Evolutionary conservation across 2,113 vertebrate species (phyloP).

Genomic region (Numida meleagris): DNA sequence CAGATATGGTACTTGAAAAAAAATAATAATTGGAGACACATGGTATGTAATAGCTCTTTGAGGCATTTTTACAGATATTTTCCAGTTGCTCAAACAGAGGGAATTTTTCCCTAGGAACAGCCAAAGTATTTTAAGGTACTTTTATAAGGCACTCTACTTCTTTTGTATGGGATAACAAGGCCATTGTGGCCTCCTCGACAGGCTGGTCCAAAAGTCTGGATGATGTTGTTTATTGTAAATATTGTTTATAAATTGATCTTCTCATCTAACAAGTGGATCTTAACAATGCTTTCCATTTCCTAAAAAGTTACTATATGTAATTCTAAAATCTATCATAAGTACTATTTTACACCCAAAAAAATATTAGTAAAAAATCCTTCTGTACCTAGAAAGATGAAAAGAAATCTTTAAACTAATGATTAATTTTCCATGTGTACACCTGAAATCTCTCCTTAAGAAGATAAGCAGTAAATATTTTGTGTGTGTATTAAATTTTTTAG

Average conservation of each 20-base stretch:
- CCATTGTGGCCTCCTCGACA: neutral
- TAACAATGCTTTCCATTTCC: neutral
- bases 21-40: neutral
- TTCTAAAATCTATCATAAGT: neutral
- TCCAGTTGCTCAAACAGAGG: neutral
- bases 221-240: neutral
- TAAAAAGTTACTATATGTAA: neutral
- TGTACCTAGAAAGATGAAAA: neutral
- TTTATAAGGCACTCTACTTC: neutral
- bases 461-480: neutral
- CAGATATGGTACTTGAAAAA: neutral
- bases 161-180: neutral
- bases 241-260: neutral
- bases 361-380: rapidly evolving
- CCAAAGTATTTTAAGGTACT: neutral
- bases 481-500: neutral
- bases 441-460: neutral
- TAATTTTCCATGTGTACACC: neutral
- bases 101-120: neutral
- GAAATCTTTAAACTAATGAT: neutral
- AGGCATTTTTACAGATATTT: neutral
- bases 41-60: neutral
- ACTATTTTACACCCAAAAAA: neutral
- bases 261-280: neutral
- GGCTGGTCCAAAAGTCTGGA: neutral